Base-by-base conservation (phyloP, 2,888 invertebrate species). In the Lucinisca nassula region DNA sequence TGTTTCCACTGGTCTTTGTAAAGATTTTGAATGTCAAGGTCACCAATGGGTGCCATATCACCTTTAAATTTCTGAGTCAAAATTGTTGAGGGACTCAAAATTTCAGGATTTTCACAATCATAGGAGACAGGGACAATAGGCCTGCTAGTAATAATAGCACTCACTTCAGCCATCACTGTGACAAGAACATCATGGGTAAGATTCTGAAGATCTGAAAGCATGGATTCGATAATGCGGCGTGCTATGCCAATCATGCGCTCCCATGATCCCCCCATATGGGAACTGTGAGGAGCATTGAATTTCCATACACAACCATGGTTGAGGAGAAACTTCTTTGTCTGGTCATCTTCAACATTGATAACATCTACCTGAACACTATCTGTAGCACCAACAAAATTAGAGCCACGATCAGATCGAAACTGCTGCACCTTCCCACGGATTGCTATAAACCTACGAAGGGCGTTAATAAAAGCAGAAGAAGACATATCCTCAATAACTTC, bases 381-480 rank as follows among this genome's bases (percentile, higher is more conserved):
- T n/a, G 81, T 84, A 12, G 89, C 85, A 17, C 86, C 91, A 24
- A 89, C 83, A 82, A 91, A 91, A 38, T 91, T 91, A 8, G 91
- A 81, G 27, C 88, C 88, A 4, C 82, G 27, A 55, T 91, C 91
- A 6, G 90, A 90, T 12, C 89, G 74, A 32, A 87, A 70, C 12
- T 78, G 21, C 38, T 80, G 70, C 0, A 85, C 89, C 1, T 83
- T 81, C 3, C 87, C 89, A 21, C 89, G 40, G 24, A 90, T 82
- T 12, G 91, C 61, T 2, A 86, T 82, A 40, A 91, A 88, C 1
- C 91, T 38, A 14, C 79, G 67, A 38, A 91, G 84, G 2, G 87
- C 81, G 61, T 90, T 91, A 17, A 91, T 85, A 67, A 91, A 90
- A 27, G 87, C 83, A 10, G 86, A 86, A 32, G 88, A 85, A 40